Percentiles rank a stretch among this genome's conserved stretches.
Conservation (phyloP, 2,888 invertebrate genomes). For the Tetanocera ferruginea region DNA sequence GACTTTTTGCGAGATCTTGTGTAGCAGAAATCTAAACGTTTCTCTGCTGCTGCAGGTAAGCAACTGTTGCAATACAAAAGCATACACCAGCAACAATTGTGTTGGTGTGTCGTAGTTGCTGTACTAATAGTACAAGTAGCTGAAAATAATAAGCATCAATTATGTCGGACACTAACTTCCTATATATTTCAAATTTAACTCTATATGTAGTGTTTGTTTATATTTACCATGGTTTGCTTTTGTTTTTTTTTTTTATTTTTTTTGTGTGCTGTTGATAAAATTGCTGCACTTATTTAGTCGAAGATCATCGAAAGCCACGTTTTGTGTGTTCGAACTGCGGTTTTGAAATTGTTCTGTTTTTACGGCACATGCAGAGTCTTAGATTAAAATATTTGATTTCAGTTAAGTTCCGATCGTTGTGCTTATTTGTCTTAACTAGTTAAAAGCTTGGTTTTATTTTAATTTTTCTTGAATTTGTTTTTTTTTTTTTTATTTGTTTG, state of each 20-base stretch:
- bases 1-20: conserved; percentile 58
- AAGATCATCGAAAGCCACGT: conserved; percentile 24
- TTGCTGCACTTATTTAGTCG: background rate
- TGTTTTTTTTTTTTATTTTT: background rate
- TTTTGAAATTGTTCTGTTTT: conserved; percentile 9
- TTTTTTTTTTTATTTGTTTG: conserved; percentile 9
- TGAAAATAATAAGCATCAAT: background rate
- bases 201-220: conserved; percentile 2
- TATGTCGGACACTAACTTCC: conserved; percentile 14
- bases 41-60: background rate
- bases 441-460: background rate
- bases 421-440: background rate
- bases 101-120: background rate
- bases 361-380: conserved; percentile 10
- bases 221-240: background rate
- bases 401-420: conserved; percentile 13
- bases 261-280: background rate
- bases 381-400: conserved; percentile 47
- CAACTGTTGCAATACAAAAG: too few relatives aligned
- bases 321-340: background rate
- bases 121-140: background rate
- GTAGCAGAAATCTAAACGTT: background rate
- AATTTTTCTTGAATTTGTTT: background rate
- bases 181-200: conserved; percentile 1
- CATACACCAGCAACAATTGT: conserved; percentile 12